Evolutionary conservation across 2,888 invertebrate genomes (phyloP).

Genomic region (Antheraea yamamai): DNA sequence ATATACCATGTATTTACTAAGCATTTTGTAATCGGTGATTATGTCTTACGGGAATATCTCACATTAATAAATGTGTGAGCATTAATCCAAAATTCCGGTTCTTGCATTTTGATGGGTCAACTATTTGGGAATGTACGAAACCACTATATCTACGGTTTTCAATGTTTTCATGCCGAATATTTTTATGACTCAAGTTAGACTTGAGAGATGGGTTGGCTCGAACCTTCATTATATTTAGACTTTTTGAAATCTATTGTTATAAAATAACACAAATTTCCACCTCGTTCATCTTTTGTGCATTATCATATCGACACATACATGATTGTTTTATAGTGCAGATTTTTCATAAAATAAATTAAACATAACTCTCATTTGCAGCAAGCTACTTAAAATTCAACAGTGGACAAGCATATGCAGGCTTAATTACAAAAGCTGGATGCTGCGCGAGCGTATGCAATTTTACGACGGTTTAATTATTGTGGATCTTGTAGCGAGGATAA

Average conservation of each 20-base stretch:
- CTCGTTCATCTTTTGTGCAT: background rate
- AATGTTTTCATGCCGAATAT: background rate
- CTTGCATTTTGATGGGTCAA: background rate
- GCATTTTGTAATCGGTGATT: background rate
- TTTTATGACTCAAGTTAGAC: background rate
- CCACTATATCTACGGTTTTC: background rate
- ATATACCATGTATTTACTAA: too few species aligned
- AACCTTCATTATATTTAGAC: background rate
- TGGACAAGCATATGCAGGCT: constrained; percentile 31
- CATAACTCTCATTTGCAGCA: constrained; percentile 18
- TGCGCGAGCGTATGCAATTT: constrained; percentile 35
- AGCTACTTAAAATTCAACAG: constrained; percentile 28
- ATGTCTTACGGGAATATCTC: background rate
- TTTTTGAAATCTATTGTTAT: background rate
- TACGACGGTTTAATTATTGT: constrained; percentile 46
- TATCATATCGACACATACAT: background rate
- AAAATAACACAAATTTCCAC: background rate
- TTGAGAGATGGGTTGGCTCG: background rate
- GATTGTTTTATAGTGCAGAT: background rate
- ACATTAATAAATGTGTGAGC: background rate
- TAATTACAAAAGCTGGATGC: constrained; percentile 40
- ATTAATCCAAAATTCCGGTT: background rate
- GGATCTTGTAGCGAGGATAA: constrained; percentile 28
- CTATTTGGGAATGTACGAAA: background rate
- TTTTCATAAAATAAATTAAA: constrained; percentile 16